phyloP scores from a whole-genome alignment of 2,113 vertebrate species.

The Phocoena sinus region DNA sequence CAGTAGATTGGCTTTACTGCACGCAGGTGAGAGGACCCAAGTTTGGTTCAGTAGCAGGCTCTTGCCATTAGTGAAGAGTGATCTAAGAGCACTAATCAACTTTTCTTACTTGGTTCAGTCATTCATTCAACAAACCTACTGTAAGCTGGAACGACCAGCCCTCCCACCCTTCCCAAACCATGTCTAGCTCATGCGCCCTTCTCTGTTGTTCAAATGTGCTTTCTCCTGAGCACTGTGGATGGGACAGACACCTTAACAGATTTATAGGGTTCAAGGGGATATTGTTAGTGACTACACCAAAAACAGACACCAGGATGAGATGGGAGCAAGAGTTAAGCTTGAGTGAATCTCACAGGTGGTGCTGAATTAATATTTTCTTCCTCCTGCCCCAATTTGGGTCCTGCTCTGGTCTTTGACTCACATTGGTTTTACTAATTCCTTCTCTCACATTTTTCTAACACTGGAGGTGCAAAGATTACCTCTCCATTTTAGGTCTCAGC shows the following conservation, averaged over 20 bases:
- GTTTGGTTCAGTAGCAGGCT: not conserved
- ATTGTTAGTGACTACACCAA: not conserved
- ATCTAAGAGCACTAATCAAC: not conserved
- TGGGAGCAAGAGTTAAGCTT: not conserved
- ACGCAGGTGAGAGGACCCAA: not conserved
- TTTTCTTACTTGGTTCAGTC: not conserved
- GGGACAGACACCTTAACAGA: not conserved
- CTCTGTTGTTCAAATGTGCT: not conserved
- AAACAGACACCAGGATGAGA: not conserved
- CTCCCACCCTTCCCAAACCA: rapidly evolving
- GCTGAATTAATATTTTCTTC: not conserved
- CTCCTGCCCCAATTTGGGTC: not conserved
- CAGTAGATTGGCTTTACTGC: not conserved
- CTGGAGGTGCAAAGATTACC: not conserved
- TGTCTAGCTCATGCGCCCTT: not conserved
- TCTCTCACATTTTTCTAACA: not conserved
- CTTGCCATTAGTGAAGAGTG: not conserved
- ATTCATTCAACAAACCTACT: not conserved
- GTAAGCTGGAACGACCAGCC: not conserved
- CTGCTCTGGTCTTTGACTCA: not conserved
- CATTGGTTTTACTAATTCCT: not conserved
- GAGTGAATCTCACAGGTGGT: not conserved
- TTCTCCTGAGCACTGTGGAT: not conserved
- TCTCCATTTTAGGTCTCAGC: not conserved
- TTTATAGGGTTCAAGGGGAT: not conserved